Conservation (phyloP, 92 coral and sea anemone genomes). For the Meandrina meandrites region DNA sequence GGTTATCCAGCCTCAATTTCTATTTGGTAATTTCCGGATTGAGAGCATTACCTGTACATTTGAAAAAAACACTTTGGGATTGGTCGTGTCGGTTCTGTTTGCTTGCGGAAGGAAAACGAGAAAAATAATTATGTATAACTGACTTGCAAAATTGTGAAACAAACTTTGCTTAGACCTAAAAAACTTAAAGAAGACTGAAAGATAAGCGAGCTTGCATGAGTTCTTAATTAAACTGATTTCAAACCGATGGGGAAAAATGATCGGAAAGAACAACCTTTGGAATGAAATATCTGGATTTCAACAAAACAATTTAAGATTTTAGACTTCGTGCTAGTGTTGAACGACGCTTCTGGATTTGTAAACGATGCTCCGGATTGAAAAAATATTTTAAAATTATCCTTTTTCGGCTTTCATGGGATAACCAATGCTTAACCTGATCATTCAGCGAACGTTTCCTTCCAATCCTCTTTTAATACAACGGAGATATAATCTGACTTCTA, state of each 20-base stretch:
- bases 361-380: neutral
- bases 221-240: too few relatives aligned
- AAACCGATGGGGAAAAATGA: neutral
- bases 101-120: neutral
- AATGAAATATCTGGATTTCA: neutral
- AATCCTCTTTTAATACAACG: neutral
- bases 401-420: neutral
- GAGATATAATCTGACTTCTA: neutral
- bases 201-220: too few relatives aligned
- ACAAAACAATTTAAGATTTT: neutral
- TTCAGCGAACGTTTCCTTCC: neutral
- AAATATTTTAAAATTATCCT: neutral
- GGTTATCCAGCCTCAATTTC: neutral
- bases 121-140: neutral
- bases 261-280: neutral
- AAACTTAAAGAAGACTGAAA: neutral
- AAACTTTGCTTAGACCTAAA: neutral
- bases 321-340: neutral
- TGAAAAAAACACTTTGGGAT: neutral
- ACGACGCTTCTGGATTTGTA: neutral
- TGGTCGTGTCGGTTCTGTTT: neutral
- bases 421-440: neutral
- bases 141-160: neutral
- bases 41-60: neutral
- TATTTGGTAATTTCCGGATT: neutral